Percentiles rank a stretch among this genome's conserved stretches.
phyloP scores from a whole-genome alignment of 2,113 vertebrate genomes.

The Cyprinodon brontotheroides region DNA sequence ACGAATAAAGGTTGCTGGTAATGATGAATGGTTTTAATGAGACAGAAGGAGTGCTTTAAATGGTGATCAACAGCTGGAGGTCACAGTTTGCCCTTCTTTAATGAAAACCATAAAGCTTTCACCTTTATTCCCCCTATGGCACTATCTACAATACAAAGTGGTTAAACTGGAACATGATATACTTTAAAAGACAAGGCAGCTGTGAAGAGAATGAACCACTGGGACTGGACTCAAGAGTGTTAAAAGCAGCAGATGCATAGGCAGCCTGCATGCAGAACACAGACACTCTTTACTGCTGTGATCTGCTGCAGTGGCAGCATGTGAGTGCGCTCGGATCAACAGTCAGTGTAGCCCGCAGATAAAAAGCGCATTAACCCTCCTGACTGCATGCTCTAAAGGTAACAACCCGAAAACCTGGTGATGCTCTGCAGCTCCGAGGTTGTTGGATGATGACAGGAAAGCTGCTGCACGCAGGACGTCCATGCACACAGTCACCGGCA shows the following conservation, averaged over 20 bases:
- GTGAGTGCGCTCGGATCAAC: constrained; percentile 57
- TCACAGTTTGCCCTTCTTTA: constrained; percentile 51
- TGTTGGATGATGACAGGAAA: constrained; percentile 24
- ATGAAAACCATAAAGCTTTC: constrained; percentile 32
- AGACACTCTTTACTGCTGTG: constrained; percentile 58
- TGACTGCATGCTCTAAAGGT: not conserved
- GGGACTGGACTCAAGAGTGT: constrained; percentile 44
- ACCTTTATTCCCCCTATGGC: not conserved
- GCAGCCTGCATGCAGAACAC: constrained; percentile 50
- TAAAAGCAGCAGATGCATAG: constrained; percentile 61
- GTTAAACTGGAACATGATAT: constrained; percentile 15
- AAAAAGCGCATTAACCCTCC: constrained; percentile 20
- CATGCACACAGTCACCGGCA: constrained; percentile 32
- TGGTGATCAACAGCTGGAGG: constrained; percentile 55
- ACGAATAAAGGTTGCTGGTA: no score
- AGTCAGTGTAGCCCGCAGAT: constrained; percentile 53
- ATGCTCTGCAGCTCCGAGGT: not conserved
- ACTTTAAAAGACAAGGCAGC: not conserved
- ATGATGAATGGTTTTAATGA: no score
- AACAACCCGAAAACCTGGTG: not conserved
- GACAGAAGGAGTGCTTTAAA: not conserved
- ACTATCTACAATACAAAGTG: constrained; percentile 21
- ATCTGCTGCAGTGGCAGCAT: constrained; percentile 74
- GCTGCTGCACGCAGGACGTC: constrained; percentile 47
- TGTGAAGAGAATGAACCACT: not conserved